Base-by-base conservation (phyloP, 1,140 invertebrate genomes). In the Ctenoplectra terminalis region DNA sequence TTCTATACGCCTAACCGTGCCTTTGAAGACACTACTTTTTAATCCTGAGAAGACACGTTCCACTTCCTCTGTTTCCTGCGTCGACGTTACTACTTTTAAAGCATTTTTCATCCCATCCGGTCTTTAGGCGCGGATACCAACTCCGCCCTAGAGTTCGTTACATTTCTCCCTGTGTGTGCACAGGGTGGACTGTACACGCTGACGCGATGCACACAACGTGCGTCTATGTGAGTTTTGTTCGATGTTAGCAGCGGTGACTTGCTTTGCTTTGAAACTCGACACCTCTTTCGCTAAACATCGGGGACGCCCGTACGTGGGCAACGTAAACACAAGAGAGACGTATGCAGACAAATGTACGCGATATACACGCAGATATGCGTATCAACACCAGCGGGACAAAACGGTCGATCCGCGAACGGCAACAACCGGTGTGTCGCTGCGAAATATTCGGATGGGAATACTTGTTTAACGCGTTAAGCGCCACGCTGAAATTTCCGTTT, bases 261-360 rank as follows among this genome's bases (percentile, higher is more conserved):
- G 79, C 40, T 66, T 60, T 29, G 79, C 58, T 81, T 81, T 81
- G 79, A 81, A 81, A 81, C 72, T 56, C 72, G 43, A 81, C 79
- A 75, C 79, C 79, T 81, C 76, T 78, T 78, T 78, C 79, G 67
- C 23, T 74, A 64, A 81, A 81, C 79, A 50, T 72, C 40, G 29
- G 29, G 72, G 37, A 75, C 52, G 71, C 13, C 8, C 46, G 60
- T 75, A 81, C 71, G 79, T 81, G 61, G 78, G 29, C 58, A 81
- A 63, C 40, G 66, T 81, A 81, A 66, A 81, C 79, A 66, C 63
- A 66, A 63, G 46, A 48, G 60, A 60, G 40, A 48, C 43, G 37
- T 71, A 64, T 46, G 43, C 64, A 61, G 29, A 23, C 56, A 58
- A 74, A 63, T 74, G 46, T 50, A 73, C 26, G 34, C 67, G 66